Evolutionary conservation across 2,888 invertebrate genomes (phyloP).

Genomic region (Epiblema foenella): DNA sequence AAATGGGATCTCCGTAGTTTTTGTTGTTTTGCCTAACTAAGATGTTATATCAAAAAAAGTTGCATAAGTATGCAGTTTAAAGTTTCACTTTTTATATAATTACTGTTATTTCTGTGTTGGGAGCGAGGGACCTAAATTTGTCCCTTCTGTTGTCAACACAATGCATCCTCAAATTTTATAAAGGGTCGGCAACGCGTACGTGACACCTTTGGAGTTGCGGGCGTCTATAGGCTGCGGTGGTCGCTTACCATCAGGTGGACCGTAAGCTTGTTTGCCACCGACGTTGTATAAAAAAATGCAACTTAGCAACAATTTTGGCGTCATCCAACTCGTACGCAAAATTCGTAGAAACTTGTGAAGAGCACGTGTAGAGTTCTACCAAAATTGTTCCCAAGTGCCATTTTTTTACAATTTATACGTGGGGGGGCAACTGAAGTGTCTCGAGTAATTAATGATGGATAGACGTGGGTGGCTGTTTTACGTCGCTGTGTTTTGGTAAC

Average conservation of each 20-base stretch:
- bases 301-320: conserved; percentile 18
- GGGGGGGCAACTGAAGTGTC: conserved; percentile 78
- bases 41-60: background rate
- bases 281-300: too few species aligned
- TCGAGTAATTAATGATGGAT: conserved; percentile 77
- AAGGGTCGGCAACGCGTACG: too few species aligned
- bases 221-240: too few species aligned
- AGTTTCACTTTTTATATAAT: background rate
- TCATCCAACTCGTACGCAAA: conserved; percentile 19
- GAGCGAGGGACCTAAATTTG: too few species aligned
- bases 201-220: too few species aligned
- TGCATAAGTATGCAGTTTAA: too few species aligned
- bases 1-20: background rate
- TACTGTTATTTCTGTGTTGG: conserved; percentile 12
- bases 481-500: conserved; percentile 80
- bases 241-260: too few species aligned
- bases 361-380: conserved; percentile 21
- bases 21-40: background rate
- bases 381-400: conserved; percentile 53
- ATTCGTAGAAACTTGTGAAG: conserved; percentile 26
- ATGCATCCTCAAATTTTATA: too few species aligned
- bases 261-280: too few species aligned
- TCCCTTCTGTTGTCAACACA: too few species aligned
- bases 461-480: conserved; percentile 72
- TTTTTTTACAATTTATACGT: conserved; percentile 64